These are phyloP conservation scores for Scaptodrosophila lebanonensis DNA, from an alignment of 1,140 invertebrate genomes.

Conservation along the genomic window DNA sequence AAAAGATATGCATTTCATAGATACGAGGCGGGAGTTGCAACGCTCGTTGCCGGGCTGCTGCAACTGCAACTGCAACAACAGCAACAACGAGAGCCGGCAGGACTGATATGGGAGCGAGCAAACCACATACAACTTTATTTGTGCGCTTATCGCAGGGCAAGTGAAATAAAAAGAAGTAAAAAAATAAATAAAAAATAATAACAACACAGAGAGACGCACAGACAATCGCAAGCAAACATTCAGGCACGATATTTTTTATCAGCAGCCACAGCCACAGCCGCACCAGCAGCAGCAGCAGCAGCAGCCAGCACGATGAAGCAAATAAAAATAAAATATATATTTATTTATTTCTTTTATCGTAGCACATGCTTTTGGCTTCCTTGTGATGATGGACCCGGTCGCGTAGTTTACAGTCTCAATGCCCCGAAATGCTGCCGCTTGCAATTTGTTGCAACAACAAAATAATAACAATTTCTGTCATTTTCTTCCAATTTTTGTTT, in stretches of 20 bases:
- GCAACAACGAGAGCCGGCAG: not conserved
- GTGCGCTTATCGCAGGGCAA: constrained; percentile 30
- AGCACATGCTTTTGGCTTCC: constrained; percentile 39
- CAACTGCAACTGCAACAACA: constrained; percentile 5
- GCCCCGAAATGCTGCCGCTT: no score
- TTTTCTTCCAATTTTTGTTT: constrained; percentile 23
- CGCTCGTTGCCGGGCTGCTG: constrained; percentile 8
- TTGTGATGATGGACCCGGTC: constrained; percentile 39
- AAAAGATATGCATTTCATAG: constrained; percentile 48
- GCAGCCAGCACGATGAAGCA: not conserved
- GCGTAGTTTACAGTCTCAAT: constrained; percentile 51
- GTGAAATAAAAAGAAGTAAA: constrained; percentile 38
- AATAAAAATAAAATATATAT: constrained; percentile 33
- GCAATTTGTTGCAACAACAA: constrained; percentile 26
- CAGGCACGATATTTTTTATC: constrained; percentile 48
- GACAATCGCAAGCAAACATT: constrained; percentile 19
- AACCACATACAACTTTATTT: constrained; percentile 62
- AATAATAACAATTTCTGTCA: constrained; percentile 44
- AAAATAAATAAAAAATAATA: constrained; percentile 11
- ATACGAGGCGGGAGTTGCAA: constrained; percentile 9
- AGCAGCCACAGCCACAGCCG: not conserved
- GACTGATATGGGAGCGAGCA: constrained; percentile 42
- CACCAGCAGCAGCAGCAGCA: constrained; percentile 18
- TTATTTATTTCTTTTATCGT: constrained; percentile 59
- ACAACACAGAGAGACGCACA: constrained; percentile 19